Evolutionary conservation across 2,113 vertebrate species (phyloP).

Genomic region (Pteruthius melanotis): DNA sequence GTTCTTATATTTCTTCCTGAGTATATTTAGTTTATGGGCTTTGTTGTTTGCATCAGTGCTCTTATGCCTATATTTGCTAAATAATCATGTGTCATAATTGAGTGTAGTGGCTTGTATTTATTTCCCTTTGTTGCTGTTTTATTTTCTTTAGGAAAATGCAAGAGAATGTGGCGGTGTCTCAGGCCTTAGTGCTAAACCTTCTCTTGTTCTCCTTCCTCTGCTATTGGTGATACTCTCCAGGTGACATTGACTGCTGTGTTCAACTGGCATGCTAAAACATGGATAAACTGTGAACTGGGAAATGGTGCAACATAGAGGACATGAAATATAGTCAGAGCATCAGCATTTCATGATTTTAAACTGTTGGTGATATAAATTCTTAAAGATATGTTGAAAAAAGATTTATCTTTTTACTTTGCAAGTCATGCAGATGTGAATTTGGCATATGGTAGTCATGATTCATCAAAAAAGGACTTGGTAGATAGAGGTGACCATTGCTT

Average conservation of each 20-base stretch:
- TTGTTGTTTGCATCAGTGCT: neutral
- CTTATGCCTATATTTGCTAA: neutral
- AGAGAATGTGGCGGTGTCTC: slow-evolving; percentile 89
- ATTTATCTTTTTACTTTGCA: slow-evolving; percentile 86
- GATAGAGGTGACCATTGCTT: slow-evolving; percentile 87
- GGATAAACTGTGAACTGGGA: slow-evolving; percentile 80
- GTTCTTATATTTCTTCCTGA: neutral
- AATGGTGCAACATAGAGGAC: slow-evolving; percentile 78
- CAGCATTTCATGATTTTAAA: slow-evolving; percentile 86
- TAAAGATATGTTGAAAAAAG: slow-evolving; percentile 71
- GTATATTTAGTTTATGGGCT: neutral
- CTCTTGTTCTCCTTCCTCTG: slow-evolving; percentile 76
- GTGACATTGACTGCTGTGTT: slow-evolving; percentile 84
- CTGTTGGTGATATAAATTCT: slow-evolving; percentile 82
- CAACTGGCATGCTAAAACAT: slow-evolving; percentile 80
- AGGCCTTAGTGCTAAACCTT: slow-evolving; percentile 67
- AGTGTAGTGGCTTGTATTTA: neutral
- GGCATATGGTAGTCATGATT: slow-evolving; percentile 69
- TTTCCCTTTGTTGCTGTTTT: neutral
- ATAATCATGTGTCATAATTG: neutral
- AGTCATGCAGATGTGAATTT: slow-evolving; percentile 90
- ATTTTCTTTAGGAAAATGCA: slow-evolving; percentile 85
- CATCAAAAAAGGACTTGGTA: slow-evolving; percentile 78
- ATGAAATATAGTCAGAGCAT: slow-evolving; percentile 78
- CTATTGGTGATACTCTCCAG: slow-evolving; percentile 79